Conservation (phyloP, 2,113 vertebrate genomes). For the Oostethus manadensis region DNA sequence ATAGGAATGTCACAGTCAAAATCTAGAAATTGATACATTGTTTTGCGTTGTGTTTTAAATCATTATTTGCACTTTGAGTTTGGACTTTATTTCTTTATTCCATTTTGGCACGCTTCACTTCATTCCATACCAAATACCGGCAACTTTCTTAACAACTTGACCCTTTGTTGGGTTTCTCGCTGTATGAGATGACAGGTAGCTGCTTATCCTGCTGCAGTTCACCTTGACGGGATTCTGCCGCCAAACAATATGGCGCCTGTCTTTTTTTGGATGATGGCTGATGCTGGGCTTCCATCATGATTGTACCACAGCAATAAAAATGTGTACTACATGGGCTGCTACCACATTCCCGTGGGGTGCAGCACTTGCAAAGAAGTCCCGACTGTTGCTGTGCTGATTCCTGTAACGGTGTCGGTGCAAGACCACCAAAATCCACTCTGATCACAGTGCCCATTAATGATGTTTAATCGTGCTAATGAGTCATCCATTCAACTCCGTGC, state of each 20-base stretch:
- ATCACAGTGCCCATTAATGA: constrained; percentile 9
- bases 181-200: too few species aligned
- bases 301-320: constrained; percentile 21
- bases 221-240: constrained; percentile 26
- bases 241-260: constrained; percentile 36
- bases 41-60: too few species aligned
- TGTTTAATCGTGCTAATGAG: constrained; percentile 20
- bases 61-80: too few species aligned
- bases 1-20: too few species aligned
- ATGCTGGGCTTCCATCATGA: constrained; percentile 43
- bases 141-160: too few species aligned
- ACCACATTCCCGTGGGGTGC: constrained; percentile 30
- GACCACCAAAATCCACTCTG: neutral
- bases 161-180: too few species aligned
- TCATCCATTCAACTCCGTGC: constrained; percentile 6
- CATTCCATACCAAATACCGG: too few species aligned
- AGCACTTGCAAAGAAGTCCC: constrained; percentile 38
- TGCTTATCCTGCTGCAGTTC: neutral
- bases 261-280: constrained; percentile 36
- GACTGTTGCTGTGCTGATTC: constrained; percentile 15
- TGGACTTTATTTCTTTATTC: too few species aligned
- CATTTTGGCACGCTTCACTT: too few species aligned
- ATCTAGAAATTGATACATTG: too few species aligned
- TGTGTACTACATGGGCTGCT: constrained; percentile 2
- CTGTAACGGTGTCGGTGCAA: constrained; percentile 4